phyloP scores from a whole-genome alignment of 2,797 vertebrate species.

The Leptatherina wallacei region DNA sequence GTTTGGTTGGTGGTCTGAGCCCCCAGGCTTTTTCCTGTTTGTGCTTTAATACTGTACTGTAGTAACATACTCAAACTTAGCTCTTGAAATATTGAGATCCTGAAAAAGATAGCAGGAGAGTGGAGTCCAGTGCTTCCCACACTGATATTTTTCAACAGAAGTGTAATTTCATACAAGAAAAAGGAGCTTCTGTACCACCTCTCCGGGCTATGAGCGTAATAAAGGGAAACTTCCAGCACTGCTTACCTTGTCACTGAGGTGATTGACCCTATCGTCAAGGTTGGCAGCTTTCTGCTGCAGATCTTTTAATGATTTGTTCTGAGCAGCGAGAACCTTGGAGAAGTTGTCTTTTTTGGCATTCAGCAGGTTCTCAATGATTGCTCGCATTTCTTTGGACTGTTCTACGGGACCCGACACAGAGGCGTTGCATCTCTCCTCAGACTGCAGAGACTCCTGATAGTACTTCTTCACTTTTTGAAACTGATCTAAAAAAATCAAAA shows the following conservation, averaged over 20 bases:
- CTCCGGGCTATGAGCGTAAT: neutral
- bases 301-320: constrained; percentile 81
- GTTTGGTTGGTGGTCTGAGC: too few species aligned
- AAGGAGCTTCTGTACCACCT: neutral
- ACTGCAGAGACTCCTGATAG: constrained; percentile 74
- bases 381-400: constrained; percentile 61
- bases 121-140: too few species aligned
- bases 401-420: constrained; percentile 77
- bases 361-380: constrained; percentile 66
- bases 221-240: neutral
- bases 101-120: too few species aligned
- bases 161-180: too few species aligned
- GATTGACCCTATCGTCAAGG: constrained; percentile 68
- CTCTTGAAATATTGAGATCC: too few species aligned
- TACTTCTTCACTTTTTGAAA: constrained; percentile 80
- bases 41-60: too few species aligned
- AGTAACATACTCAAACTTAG: too few species aligned
- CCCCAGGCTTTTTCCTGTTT: too few species aligned
- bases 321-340: constrained; percentile 68
- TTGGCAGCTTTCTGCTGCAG: constrained; percentile 75
- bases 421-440: constrained; percentile 72
- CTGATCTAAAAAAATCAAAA: constrained; percentile 78
- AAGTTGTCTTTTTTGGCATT: constrained; percentile 59
- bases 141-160: too few species aligned
- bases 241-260: constrained; percentile 83